Evolutionary conservation across 2,888 invertebrate genomes (phyloP).

Genomic region (Gari tellinella): DNA sequence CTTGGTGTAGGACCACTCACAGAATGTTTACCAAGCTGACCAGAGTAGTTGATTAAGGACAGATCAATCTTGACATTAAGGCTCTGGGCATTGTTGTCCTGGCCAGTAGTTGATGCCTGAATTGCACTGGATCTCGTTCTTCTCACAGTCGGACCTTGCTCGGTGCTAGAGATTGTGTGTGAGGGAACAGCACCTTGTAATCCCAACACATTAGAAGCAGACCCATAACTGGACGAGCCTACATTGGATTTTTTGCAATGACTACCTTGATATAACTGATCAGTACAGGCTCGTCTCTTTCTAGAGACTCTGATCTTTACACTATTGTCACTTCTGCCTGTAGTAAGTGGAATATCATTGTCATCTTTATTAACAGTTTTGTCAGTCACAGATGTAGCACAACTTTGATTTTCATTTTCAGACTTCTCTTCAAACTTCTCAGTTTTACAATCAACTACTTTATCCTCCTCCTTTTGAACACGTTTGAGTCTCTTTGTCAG

Average conservation of each 20-base stretch:
- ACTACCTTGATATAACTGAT: too few species aligned
- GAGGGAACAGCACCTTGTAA: too few species aligned
- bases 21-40: slow-evolving; percentile 28
- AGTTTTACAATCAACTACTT: neutral
- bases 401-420: neutral
- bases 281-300: too few species aligned
- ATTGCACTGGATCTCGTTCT: slow-evolving; percentile 23
- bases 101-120: slow-evolving; percentile 8
- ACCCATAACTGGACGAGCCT: too few species aligned
- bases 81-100: slow-evolving; percentile 34
- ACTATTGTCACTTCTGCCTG: too few species aligned
- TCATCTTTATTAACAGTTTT: too few species aligned
- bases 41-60: slow-evolving; percentile 57
- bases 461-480: neutral
- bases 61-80: slow-evolving; percentile 59
- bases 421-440: neutral
- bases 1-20: neutral
- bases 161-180: too few species aligned
- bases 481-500: slow-evolving; percentile 30
- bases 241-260: too few species aligned
- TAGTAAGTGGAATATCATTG: too few species aligned
- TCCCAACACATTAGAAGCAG: too few species aligned
- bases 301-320: too few species aligned
- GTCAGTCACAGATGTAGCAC: neutral
- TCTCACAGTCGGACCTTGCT: neutral